Evolutionary conservation across 2,113 vertebrate species (phyloP).

Genomic region (Ageneiosus marmoratus): DNA sequence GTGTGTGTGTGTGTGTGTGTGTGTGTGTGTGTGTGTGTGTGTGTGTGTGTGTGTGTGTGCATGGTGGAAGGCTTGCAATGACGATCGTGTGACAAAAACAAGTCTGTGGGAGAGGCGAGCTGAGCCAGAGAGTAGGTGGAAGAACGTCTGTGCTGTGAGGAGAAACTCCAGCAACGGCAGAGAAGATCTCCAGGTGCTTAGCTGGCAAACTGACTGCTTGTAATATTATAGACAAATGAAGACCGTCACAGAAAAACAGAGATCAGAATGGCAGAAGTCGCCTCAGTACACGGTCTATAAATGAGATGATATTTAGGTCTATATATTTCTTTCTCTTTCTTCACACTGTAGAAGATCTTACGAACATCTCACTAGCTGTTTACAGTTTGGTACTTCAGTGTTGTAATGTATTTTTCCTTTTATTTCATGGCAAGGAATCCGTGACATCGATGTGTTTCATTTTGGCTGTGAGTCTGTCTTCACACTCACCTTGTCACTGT

Average conservation of each 20-base stretch:
- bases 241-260: neutral
- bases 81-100: constrained; percentile 39
- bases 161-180: constrained; percentile 5
- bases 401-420: no score
- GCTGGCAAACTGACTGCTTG: neutral
- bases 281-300: neutral
- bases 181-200: constrained; percentile 21
- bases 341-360: neutral
- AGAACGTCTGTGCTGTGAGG: constrained; percentile 54
- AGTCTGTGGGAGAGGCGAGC: constrained; percentile 45
- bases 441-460: neutral
- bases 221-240: neutral
- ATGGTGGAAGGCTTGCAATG: neutral
- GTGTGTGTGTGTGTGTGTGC: constrained; percentile 26
- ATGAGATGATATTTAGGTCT: no score
- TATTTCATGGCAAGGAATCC: neutral
- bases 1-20: constrained; percentile 25
- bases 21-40: neutral
- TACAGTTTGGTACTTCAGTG: no score
- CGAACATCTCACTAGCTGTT: no score
- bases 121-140: constrained; percentile 49
- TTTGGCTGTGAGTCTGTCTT: neutral
- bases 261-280: no score
- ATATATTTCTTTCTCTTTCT: no score
- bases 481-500: constrained; percentile 91